Conservation (phyloP, 2,113 vertebrate genomes). For the Austrofundulus limnaeus region DNA sequence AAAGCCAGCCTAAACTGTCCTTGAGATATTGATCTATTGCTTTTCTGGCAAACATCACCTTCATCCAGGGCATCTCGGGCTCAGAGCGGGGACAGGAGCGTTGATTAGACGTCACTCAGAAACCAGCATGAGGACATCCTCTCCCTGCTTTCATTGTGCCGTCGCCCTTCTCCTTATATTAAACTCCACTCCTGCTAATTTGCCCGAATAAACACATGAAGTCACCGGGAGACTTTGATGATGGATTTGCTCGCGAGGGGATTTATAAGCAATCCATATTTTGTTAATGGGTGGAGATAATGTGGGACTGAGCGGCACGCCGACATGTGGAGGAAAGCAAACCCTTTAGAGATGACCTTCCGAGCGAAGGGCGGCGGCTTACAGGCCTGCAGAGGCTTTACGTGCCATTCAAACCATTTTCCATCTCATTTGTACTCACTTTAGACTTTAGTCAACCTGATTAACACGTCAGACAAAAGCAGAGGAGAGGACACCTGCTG, state of each 20-base stretch:
- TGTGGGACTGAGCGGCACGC: not conserved
- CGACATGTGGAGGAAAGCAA: conserved; percentile 17
- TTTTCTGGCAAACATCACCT: conserved; percentile 42
- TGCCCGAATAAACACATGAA: conserved; percentile 28
- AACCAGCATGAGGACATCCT: conserved; percentile 32
- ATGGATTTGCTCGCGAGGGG: conserved; percentile 2
- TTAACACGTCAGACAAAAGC: conserved; percentile 74
- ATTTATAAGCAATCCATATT: conserved; percentile 23
- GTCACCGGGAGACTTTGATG: conserved; percentile 20
- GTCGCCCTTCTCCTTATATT: conserved; percentile 4
- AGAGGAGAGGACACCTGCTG: conserved; percentile 59
- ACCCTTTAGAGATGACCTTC: conserved; percentile 47
- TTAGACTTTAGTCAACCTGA: conserved; percentile 70
- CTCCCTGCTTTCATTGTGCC: conserved; percentile 8
- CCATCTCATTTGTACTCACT: conserved; percentile 75
- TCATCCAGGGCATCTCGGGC: conserved; percentile 44
- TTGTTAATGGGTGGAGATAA: conserved; percentile 7
- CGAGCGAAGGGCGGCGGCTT: conserved; percentile 58
- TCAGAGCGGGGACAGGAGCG: conserved; percentile 24
- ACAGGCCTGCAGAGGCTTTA: conserved; percentile 60
- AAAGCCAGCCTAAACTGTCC: conserved; percentile 45
- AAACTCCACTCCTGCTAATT: conserved; percentile 13
- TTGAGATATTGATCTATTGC: conserved; percentile 70
- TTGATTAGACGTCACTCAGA: conserved; percentile 67
- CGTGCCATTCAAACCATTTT: conserved; percentile 76